phyloP scores from a whole-genome alignment of 30 jellyfish, hydroid and myxozoan genomes.

The Nemopilema nomurai region DNA sequence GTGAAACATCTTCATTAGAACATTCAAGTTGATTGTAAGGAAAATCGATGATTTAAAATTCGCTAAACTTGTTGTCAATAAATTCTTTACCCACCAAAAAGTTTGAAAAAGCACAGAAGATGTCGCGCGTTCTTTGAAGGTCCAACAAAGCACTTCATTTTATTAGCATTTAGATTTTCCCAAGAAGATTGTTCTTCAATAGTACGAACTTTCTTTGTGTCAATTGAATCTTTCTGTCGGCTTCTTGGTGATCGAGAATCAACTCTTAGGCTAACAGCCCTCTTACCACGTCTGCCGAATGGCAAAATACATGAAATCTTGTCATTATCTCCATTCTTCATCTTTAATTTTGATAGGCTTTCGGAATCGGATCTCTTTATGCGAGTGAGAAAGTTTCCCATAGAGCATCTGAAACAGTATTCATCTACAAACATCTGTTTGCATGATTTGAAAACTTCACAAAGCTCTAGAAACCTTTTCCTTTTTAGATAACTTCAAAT shows the following conservation, averaged over 20 bases:
- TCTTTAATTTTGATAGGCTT: background rate
- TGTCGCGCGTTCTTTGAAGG: slow-evolving; percentile 27
- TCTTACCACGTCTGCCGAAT: background rate
- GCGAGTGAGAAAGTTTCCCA: background rate
- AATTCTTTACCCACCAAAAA: slow-evolving; percentile 43
- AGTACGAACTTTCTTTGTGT: slow-evolving; percentile 19
- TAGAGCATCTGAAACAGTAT: background rate
- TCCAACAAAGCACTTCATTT: background rate
- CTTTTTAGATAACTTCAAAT: too few relatives aligned
- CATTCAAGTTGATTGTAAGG: too few relatives aligned
- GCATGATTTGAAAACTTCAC: background rate
- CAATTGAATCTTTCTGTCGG: background rate
- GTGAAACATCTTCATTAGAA: too few relatives aligned
- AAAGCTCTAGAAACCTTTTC: too few relatives aligned
- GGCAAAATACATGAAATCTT: background rate
- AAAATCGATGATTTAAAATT: too few relatives aligned
- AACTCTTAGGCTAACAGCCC: background rate
- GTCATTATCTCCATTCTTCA: background rate
- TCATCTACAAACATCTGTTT: background rate
- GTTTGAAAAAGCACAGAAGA: slow-evolving; percentile 41
- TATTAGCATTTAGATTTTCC: background rate
- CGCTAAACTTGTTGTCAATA: too few relatives aligned
- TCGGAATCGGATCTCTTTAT: background rate
- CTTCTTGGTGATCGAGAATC: slow-evolving; percentile 43
- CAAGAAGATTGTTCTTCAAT: background rate